Evolutionary conservation across 2,888 invertebrate species (phyloP), one percentile per base, ranked within the genome.

Genomic region (Scelioninae gen. 2): DNA sequence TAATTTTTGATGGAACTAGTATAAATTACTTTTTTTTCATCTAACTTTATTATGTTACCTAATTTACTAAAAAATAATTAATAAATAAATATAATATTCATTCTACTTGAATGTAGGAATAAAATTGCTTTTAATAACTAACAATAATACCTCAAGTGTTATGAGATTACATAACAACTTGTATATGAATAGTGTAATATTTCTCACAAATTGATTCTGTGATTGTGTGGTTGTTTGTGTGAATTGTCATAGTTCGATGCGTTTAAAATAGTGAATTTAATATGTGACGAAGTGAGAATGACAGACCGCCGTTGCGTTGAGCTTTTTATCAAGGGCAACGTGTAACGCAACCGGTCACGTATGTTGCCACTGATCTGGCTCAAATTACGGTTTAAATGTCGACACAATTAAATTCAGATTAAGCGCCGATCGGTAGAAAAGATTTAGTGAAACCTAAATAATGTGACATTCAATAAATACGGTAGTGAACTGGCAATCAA

Each of bases 391-490:
- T 78, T 79, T 78, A 78, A 79, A 78, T 78, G 75, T 78, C 76
- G 78, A 78, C 76, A 78, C 78, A 80, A 83, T 78, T 79, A 78
- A 79, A 78, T 79, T 77, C 77, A 77, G 81, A 81, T 83, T 81
- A 82, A 80, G 73, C 75, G 78, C 75, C 76, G 80, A 80, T 82
- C 76, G 73, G 45, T 68, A 73, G 45, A 35, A 65, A 60, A 50
- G 57, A 61, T 70, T 70, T 37, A 50, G 25, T 48, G 57, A 70
- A 74, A 70, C 52, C 63, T 61, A 63, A 67, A 70, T 50, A 67
- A 70, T 64, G 61, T 65, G 65, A 74, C 69, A 70, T 58, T 39
- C 45, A 16, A 25, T 63, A 18, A 63, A 64, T 33, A 45, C 28
- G 41, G 37, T 45, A n/a, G 9, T 46, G 13, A 65, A 46, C n/a